Base-by-base conservation (phyloP, 1,140 invertebrate species). In the Phymorhynchus buccinoides region DNA sequence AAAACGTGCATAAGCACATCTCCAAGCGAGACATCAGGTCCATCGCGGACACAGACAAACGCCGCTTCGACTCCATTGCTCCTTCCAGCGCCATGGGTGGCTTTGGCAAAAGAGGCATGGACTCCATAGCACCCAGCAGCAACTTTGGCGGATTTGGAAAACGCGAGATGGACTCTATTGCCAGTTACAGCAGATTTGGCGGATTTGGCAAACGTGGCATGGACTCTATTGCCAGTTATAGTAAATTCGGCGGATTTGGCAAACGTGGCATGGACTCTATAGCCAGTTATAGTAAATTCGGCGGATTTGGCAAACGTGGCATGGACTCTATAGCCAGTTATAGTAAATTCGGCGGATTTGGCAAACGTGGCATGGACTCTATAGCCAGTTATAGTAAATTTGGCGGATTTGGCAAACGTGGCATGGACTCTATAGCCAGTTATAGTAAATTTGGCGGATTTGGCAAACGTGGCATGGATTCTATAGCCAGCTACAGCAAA, bases 221-320 rank as follows among this genome's bases (percentile, higher is more conserved):
- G 52, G 81, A 83, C 30, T 73, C 81, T 22, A 83, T 83, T 12
- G 81, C 62, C 27, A 39, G 39, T 2, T 71, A n/a, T 44, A 83
- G 82, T 32, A 41, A 9, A 1, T 41, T 83, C 14, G 62, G 66
- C 2, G 66, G 82, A 2, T 75, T 75, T 37, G 73, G 73, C 2
- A 75, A 75, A 75, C 35, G 83, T 9, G 39, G 71, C 35, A 12
- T 84, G 30, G 83, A 83, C 68, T 68, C 82, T 0, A 83, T 83
- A 37, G 82, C 37, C 9, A 4, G 27, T 9, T 22, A 32, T 32
- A 73, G 82, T 42, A 48, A 30, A 4, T 73, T 71, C 14, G 66
- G 81, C 18, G 81, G 80, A 48, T 83, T 83, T 56, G 81, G 81
- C 41, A 83, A 83, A 73, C 56, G 80, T 37, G 56, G 56, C n/a